Evolutionary conservation across 2,888 invertebrate species (phyloP), one percentile per base, ranked within the genome.

Genomic region (Lydus trimaculatus): DNA sequence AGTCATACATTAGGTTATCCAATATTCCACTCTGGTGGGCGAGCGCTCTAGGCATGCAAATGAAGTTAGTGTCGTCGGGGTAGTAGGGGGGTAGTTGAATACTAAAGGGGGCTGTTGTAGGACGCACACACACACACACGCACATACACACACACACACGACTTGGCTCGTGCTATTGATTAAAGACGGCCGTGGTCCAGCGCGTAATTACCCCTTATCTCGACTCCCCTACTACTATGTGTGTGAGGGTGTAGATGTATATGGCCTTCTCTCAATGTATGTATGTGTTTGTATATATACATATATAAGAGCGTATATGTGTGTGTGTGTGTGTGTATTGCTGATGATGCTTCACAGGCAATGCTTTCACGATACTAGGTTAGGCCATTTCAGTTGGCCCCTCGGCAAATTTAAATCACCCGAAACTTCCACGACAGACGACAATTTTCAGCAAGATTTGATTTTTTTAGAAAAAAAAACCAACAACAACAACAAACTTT

Each of bases 41-140:
- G 82, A 84, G 82, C 82, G 84, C 84, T 83, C 82, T 81, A 82
- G 84, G 85, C 85, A 85, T 85, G 85, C 85, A 85, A 85, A 85
- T 85, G 85, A 85, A 85, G 85, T 85, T 84, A 84, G 82, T 82
- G 83, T 83, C 82, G 81, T 76, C 76, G 80, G 76, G 75, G 75
- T 67, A 70, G 73, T 72, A 64, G 68, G 67, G 71, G 72, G 66
- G 64, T 61, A 39, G 62, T 20, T 20, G 20, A 23, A 48, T 20
- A 11, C 20, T 23, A 11, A 59, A 65, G 73, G 72, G 74, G 74
- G 72, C 72, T 43, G 43, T 17, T 43, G 74, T 67, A 67, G 75
- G 74, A 75, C 75, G 76, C 73, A 78, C 73, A 75, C 75, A 72
- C 43, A 36, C 36, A 36, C 72, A 74, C 69, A 71, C 71, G 71